Evolutionary conservation across 2,113 vertebrate genomes (phyloP), one percentile per base, ranked within the genome.

Genomic region (Grus americana): DNA sequence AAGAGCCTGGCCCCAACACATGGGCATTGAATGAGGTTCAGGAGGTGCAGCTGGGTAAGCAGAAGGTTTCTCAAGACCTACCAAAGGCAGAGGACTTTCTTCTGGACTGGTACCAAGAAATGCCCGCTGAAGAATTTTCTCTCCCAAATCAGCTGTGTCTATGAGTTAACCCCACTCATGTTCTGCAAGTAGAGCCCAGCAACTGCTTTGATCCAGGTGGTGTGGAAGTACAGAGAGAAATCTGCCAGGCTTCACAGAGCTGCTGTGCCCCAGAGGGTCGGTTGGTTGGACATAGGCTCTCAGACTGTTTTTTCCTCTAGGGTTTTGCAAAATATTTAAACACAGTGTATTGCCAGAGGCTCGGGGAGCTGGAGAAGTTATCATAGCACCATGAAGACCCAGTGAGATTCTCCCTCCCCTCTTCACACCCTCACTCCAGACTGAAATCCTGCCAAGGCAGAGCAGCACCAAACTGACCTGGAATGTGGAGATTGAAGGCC

Each of bases 401-500:
- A 61, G 38, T 11, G 40, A 81, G 54, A 52, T 72, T 72, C 54
- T 82, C 44, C 32, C 47, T 87, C 80, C 68, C 54, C 19, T 89
- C 75, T 67, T 89, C 52, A 55, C 3, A 1, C 12, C 29, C 38
- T 76, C 42, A 46, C 18, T 40, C 16, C 36, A 91, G 62, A 71
- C 40, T 80, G 44, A 78, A 92, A 55, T 58, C 40, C 62, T 63
- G 67, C 52, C 52, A 52, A 81, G 61, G 78, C 47, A 79, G 59
- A 52, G 38, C 44, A 75, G 50, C 62, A 68, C 26, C 70, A 79
- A 54, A 73, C 97, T 61, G 47, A 99, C 99, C 98, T 90, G 98
- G 98, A 96, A 99, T 98, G 97, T 99, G 99, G 90, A 99, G 98
- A 97, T 99, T 99, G 97, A 99, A 99, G 72, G 99, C 98, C 97